Percentiles rank a stretch among this genome's conserved stretches.
Conservation (phyloP, 2,113 vertebrate genomes). For the Aramus guarauna region DNA sequence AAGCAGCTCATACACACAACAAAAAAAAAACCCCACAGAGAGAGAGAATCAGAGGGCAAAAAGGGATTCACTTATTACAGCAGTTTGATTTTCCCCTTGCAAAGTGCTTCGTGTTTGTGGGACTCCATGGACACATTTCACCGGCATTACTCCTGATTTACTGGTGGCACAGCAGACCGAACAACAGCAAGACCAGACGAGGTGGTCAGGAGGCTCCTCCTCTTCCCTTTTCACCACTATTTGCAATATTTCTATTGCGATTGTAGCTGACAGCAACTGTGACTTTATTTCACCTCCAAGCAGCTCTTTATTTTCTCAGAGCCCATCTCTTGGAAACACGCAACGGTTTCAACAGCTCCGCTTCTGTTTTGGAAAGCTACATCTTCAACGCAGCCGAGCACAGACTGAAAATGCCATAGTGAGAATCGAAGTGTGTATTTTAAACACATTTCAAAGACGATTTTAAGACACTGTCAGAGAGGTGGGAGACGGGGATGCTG, state of each 20-base stretch:
- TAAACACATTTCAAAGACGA: not conserved
- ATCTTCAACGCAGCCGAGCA: not conserved
- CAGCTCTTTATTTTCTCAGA: not conserved
- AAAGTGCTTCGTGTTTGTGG: not conserved
- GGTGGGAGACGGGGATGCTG: not conserved
- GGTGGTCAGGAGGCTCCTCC: not conserved
- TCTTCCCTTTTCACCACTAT: not conserved
- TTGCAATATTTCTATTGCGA: not conserved
- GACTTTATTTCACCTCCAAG: not conserved
- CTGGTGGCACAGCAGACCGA: not conserved
- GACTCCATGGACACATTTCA: not conserved
- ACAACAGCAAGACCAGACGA: not conserved
- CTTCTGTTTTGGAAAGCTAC: not conserved
- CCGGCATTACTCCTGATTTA: not conserved
- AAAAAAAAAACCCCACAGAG: not conserved
- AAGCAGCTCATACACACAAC: not conserved
- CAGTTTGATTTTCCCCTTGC: not conserved
- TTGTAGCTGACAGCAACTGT: not conserved
- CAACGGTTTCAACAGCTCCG: not conserved
- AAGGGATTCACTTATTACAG: accelerated
- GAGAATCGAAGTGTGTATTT: not conserved
- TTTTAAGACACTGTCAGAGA: not conserved
- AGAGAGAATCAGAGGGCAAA: not conserved
- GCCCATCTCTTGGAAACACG: not conserved
- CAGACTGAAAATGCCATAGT: not conserved